Percentiles rank a stretch among this genome's conserved stretches.
Conservation (phyloP, 2,888 invertebrate genomes). For the Acleris sparsana region DNA sequence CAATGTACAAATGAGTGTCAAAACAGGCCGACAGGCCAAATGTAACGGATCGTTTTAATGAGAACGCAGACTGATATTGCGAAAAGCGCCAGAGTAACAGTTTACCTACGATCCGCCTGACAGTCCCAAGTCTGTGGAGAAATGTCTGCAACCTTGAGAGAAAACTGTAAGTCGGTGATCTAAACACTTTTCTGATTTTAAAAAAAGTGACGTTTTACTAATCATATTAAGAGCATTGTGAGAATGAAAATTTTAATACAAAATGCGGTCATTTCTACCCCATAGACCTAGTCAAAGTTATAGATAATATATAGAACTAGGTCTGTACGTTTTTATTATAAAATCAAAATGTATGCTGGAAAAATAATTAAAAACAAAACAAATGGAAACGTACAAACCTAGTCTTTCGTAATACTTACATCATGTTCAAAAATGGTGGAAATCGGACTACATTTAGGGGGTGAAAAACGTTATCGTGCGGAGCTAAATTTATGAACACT, state of each 20-base stretch:
- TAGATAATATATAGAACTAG: not conserved
- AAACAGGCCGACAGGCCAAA: slow-evolving; percentile 42
- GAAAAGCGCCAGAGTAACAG: too few relatives aligned
- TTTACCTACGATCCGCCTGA: too few relatives aligned
- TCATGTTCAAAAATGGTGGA: too few relatives aligned
- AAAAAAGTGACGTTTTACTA: not conserved
- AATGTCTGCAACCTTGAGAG: not conserved
- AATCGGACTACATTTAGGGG: too few relatives aligned
- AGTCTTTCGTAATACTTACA: too few relatives aligned
- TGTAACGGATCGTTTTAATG: slow-evolving; percentile 37
- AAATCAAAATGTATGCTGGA: not conserved
- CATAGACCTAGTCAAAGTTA: not conserved
- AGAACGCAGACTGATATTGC: slow-evolving; percentile 13
- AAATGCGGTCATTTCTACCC: not conserved
- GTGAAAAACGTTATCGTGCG: too few relatives aligned
- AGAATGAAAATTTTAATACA: not conserved
- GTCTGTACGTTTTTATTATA: too few relatives aligned
- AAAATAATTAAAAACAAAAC: not conserved
- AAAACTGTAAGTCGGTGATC: too few relatives aligned
- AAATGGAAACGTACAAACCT: too few relatives aligned
- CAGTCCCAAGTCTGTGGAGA: too few relatives aligned
- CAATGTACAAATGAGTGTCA: slow-evolving; percentile 75
- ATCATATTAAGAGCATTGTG: not conserved
- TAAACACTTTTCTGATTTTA: too few relatives aligned
- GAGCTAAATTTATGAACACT: too few relatives aligned